Percentiles rank a stretch among this genome's conserved stretches.
Evolutionary conservation across 2,113 vertebrate genomes (phyloP).

Genomic region (Ceratotherium simum): DNA sequence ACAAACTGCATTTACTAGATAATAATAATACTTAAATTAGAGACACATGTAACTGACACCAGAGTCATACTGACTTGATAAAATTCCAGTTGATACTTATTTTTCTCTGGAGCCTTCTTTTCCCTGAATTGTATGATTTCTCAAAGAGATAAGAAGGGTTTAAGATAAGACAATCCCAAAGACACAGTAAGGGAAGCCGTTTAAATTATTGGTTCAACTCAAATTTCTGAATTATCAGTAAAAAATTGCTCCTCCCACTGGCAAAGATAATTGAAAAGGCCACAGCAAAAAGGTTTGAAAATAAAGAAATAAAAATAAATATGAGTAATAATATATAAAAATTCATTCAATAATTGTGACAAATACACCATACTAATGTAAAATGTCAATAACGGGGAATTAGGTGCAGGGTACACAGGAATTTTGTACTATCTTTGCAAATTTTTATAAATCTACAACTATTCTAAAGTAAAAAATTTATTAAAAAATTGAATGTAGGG

Average conservation of each 20-base stretch:
- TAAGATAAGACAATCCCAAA: neutral
- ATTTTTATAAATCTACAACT: neutral
- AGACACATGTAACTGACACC: neutral
- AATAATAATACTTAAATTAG: constrained; percentile 19
- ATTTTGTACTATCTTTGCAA: neutral
- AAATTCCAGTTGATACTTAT: constrained; percentile 10
- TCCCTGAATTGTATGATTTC: neutral
- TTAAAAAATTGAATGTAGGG: neutral
- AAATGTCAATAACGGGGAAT: neutral
- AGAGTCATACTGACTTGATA: neutral
- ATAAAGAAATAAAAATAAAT: neutral
- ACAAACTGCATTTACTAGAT: neutral
- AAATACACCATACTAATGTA: neutral
- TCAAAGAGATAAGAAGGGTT: neutral
- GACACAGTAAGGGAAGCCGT: neutral
- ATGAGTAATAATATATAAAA: neutral
- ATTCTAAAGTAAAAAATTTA: neutral
- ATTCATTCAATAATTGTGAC: neutral
- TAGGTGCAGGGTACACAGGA: neutral
- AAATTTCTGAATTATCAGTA: neutral
- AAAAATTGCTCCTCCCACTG: neutral
- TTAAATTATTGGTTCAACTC: neutral
- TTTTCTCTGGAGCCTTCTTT: neutral
- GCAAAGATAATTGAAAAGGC: neutral
- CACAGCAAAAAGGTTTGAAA: neutral